Evolutionary conservation across 2,797 vertebrate genomes (phyloP), one percentile per base, ranked within the genome.

Genomic region (Masticophis lateralis): DNA sequence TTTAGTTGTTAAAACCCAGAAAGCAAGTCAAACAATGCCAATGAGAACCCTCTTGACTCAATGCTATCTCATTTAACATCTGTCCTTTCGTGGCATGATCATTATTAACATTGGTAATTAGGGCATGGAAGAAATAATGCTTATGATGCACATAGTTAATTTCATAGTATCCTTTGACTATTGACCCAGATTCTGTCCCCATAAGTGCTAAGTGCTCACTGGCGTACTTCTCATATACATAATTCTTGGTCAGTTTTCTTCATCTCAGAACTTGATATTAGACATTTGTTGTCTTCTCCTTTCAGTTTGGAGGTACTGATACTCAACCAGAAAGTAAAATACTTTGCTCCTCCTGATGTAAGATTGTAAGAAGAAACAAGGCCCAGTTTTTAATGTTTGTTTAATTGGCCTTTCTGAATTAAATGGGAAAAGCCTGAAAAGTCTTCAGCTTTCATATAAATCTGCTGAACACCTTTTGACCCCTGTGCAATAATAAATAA

Each of bases 401-500:
- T 94, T 97, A 96, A 97, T 95, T 97, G 92, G 59, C 94, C 92
- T 37, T 37, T 87, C 69, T 94, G 93, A 93, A 63, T 95, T 95
- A 95, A 93, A 91, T 92, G 28, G 88, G 89, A 92, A 63, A 87
- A 37, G n/a, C 51, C 91, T 74, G 94, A 95, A 95, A 94, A 94
- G 96, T 94, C 93, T 96, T 94, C 90, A 94, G 91, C 86, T 95
- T 96, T 96, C 92, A 91, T 96, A 96, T 95, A 95, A 96, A 96
- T 94, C 95, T 94, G 47, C 69, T 94, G 88, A 92, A 95, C 94
- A 92, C 56, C 20, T 95, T 92, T 91, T 96, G 94, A 95, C 97
- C 95, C 87, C 95, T 94, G 89, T 93, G 91, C 90, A 97, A 96
- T 96, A 97, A 96, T 95, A 96, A 94, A 90, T 96, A 96, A 96